phyloP scores from a whole-genome alignment of 92 coral and sea anemone species.

The Montipora capitata region DNA sequence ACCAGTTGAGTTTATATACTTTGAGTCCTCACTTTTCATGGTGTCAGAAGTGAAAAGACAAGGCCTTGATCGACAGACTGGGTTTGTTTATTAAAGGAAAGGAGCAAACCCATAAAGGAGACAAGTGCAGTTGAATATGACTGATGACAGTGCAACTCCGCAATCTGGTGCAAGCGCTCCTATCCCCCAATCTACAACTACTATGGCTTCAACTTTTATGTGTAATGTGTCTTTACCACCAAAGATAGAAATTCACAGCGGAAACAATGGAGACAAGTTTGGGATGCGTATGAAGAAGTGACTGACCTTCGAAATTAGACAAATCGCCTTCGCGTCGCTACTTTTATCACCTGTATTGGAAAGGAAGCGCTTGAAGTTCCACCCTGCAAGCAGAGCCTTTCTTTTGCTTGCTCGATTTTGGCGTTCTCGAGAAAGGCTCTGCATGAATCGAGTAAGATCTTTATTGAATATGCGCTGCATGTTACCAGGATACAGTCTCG shows the following conservation, averaged over 20 bases:
- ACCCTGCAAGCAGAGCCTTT: too few species aligned
- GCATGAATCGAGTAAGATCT: too few species aligned
- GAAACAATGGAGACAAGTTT: slow-evolving; percentile 55
- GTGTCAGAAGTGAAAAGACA: background rate
- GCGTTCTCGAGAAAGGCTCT: too few species aligned
- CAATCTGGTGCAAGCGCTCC: background rate
- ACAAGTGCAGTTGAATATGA: background rate
- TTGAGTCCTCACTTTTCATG: background rate
- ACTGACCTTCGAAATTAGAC: slow-evolving; percentile 25
- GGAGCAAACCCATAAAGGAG: background rate
- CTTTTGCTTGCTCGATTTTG: too few species aligned
- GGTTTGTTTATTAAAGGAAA: background rate
- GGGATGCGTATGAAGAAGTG: slow-evolving; percentile 62
- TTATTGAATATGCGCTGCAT: too few species aligned
- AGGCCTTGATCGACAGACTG: background rate
- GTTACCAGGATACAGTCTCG: too few species aligned
- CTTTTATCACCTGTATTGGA: slow-evolving; percentile 41
- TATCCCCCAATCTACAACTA: background rate
- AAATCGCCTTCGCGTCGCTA: slow-evolving; percentile 60
- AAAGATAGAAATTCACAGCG: background rate
- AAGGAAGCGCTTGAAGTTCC: slow-evolving; percentile 43
- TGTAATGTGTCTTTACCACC: background rate
- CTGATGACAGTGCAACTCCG: background rate
- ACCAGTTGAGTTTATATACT: too few species aligned
- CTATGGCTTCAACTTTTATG: background rate